Percentiles rank a stretch among this genome's conserved stretches.
Evolutionary conservation across 2,113 vertebrate genomes (phyloP).

Genomic region (Vimba vimba): DNA sequence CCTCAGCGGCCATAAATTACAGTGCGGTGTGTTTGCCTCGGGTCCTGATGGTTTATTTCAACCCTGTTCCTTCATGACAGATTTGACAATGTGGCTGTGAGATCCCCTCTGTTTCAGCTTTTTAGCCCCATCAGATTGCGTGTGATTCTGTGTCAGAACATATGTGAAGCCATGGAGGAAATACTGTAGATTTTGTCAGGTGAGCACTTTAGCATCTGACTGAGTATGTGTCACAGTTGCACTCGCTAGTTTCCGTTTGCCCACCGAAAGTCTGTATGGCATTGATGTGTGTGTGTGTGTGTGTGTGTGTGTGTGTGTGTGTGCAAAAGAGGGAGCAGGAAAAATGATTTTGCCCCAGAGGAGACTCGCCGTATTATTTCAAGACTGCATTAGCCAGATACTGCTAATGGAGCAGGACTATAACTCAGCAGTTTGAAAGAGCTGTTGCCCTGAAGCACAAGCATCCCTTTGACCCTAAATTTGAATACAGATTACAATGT

Average conservation of each 20-base stretch:
- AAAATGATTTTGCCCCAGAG: conserved; percentile 40
- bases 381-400: conserved; percentile 50
- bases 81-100: conserved; percentile 43
- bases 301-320: conserved; percentile 40
- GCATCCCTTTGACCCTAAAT: background rate
- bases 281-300: conserved; percentile 28
- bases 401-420: conserved; percentile 43
- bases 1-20: conserved; percentile 55
- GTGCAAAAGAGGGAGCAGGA: background rate
- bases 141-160: conserved; percentile 1
- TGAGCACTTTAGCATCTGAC: background rate
- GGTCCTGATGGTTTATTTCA: conserved; percentile 56
- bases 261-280: background rate
- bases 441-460: conserved; percentile 17
- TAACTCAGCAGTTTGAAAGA: conserved; percentile 48
- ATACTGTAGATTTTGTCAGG: conserved; percentile 13
- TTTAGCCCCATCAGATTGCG: background rate
- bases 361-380: conserved; percentile 49
- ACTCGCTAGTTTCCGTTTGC: conserved; percentile 14
- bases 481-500: conserved; percentile 20
- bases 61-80: conserved; percentile 29
- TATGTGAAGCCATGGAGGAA: conserved; percentile 1
- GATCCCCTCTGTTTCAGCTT: background rate
- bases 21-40: conserved; percentile 37
- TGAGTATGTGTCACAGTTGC: background rate